Evolutionary conservation across 2,113 vertebrate species (phyloP).

Genomic region (Vidua macroura): DNA sequence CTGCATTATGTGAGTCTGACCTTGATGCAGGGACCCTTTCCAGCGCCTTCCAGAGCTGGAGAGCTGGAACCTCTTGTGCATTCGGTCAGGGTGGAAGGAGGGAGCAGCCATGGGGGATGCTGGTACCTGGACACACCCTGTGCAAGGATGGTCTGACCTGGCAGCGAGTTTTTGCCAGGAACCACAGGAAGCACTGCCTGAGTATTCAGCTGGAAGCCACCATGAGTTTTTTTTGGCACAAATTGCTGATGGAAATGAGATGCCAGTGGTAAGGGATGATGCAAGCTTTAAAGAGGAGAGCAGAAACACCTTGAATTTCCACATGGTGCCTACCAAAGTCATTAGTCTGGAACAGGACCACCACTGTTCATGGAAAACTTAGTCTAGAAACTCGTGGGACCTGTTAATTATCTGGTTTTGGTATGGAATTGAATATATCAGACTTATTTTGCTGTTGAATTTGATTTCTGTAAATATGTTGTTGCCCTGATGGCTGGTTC

Average conservation of each 20-base stretch:
- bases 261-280: neutral
- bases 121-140: neutral
- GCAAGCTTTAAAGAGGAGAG: neutral
- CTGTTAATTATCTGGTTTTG: neutral
- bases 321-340: neutral
- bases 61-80: neutral
- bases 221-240: neutral
- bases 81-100: neutral
- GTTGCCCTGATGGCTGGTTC: neutral
- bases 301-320: neutral
- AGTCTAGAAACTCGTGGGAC: neutral
- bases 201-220: neutral
- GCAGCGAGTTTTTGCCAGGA: neutral
- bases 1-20: neutral
- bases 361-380: neutral
- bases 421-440: neutral
- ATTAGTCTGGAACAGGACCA: neutral
- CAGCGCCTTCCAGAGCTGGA: neutral
- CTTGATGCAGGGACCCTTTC: neutral
- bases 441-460: neutral
- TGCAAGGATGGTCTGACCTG: rapidly evolving
- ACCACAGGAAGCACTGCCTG: neutral
- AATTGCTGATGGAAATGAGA: neutral
- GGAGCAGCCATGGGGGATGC: rapidly evolving
- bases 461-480: neutral